Evolutionary conservation across 1,140 invertebrate species (phyloP), one percentile per base, ranked within the genome.

Genomic region (Caenorhabditis inopinata): DNA sequence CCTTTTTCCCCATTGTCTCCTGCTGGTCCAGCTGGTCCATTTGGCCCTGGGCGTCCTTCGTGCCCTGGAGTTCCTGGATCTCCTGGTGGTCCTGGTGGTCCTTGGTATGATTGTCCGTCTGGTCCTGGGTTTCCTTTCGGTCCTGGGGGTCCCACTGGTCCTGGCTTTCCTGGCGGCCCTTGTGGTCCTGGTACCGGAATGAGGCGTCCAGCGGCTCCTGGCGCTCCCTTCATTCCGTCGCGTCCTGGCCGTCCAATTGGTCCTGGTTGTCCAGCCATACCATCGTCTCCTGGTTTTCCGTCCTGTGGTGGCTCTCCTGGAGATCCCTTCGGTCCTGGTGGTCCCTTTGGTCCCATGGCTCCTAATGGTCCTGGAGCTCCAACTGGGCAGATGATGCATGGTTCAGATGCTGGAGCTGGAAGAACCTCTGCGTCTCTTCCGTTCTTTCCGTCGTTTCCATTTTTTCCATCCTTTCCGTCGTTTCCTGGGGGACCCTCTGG

Each of bases 181-280:
- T 87, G 87, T 38, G 86, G 87, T 77, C 86, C 86, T 38, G 86
- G 87, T 12, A 88, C 86, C 12, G 86, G 86, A 73, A 87, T 87
- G 46, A 86, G 82, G 29, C 86, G 82, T 73, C 86, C 86, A 38
- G 83, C 78, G 21, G 86, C 85, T 29, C 86, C 86, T 45, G 85
- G 87, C 14, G 86, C 87, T 48, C 86, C 86, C 48, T 85, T 86
- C 49, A 85, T 88, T 79, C 87, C 87, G 74, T 87, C 85, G 38
- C 87, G 77, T 46, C 85, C 87, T 23, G 85, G 87, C 46, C 85
- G 81, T 47, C 86, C 86, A 38, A 85, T 82, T 38, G 87, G 87
- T 23, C 86, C 86, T 16, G 87, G 85, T 68, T 87, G 86, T 42
- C 86, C 86, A 51, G 87, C 84, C 79, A 87, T 87, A 21, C 81